Evolutionary conservation across 2,888 invertebrate genomes (phyloP), one percentile per base, ranked within the genome.

Genomic region (Elegia similella): DNA sequence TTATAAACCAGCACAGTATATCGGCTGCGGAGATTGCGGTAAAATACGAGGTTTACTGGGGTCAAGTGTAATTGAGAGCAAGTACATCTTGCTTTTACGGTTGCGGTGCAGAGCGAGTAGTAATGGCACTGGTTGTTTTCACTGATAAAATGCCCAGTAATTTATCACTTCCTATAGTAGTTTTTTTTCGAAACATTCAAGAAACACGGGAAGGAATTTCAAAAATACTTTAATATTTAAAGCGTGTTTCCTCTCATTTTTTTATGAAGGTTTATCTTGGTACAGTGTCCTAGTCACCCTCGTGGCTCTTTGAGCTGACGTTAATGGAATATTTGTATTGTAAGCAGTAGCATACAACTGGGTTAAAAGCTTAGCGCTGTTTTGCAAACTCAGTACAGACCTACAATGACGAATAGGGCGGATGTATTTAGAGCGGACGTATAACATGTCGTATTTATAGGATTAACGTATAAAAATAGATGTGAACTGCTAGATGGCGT

Each of bases 281-380:
- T 12, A 34, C 5, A 38, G 68, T 66, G 74, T 65, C 66, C 70
- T 68, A 68, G 64, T 73, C 66, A 73, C 68, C 65, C 64, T 52
- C 65, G 67, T 66, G 66, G 48, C n/a, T 47, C 63, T 65, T 66
- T 67, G 68, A 65, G 73, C 68, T 70, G 72, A 74, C 74, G 75
- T 73, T 75, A 80, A 73, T 73, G 72, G 76, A 78, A 78, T 80
- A 80, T 78, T 77, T 80, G 74, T 76, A 75, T 77, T 75, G 73
- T 71, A 70, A 73, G 74, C 68, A 63, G 62, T 62, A 61, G 62
- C 62, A 63, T 62, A 72, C 69, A 80, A 81, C 79, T 79, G 71
- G 82, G 83, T 83, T 85, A 87, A 84, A 86, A 86, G 87, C 85
- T 84, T 82, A 83, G 71, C 70, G 77, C 63, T 79, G 80, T 84